Conservation (phyloP, 2,888 invertebrate genomes). For the Metacarcinus magister region DNA sequence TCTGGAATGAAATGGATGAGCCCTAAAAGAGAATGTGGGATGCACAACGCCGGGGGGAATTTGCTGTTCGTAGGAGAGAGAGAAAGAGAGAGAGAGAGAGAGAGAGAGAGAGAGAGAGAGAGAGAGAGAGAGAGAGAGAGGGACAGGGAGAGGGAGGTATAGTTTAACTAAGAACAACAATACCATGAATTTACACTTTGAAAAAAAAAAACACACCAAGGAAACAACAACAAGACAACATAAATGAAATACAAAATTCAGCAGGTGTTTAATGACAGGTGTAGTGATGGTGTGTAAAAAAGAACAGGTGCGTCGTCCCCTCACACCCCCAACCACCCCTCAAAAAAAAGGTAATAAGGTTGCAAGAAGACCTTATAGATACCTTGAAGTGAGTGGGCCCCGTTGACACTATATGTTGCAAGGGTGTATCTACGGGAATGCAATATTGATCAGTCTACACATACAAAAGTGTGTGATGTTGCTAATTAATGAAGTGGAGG, state of each 20-base stretch:
- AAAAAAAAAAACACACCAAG: not conserved
- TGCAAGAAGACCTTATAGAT: not conserved
- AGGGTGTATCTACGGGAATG: not conserved
- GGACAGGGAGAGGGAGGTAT: not conserved
- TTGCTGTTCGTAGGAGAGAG: not conserved
- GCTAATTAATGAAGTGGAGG: conserved; percentile 1
- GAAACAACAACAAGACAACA: not conserved
- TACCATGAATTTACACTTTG: not conserved
- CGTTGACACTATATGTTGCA: not conserved
- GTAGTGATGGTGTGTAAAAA: not conserved
- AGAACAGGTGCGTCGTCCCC: not conserved
- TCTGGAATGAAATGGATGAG: conserved; percentile 45
- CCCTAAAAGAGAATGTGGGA: conserved; percentile 54
- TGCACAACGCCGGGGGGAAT: not conserved
- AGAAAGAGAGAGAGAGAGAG: not conserved
- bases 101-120: conserved; percentile 21
- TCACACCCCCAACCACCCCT: too few relatives aligned
- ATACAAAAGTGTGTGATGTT: conserved; percentile 33
- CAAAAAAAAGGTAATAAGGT: too few relatives aligned
- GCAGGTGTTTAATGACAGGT: not conserved
- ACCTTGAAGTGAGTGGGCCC: not conserved
- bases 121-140: conserved; percentile 37
- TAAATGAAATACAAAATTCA: not conserved
- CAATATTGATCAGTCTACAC: not conserved
- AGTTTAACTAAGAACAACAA: not conserved